Evolutionary conservation across 2,888 invertebrate genomes (phyloP), one percentile per base, ranked within the genome.

Genomic region (Philaethria dido): DNA sequence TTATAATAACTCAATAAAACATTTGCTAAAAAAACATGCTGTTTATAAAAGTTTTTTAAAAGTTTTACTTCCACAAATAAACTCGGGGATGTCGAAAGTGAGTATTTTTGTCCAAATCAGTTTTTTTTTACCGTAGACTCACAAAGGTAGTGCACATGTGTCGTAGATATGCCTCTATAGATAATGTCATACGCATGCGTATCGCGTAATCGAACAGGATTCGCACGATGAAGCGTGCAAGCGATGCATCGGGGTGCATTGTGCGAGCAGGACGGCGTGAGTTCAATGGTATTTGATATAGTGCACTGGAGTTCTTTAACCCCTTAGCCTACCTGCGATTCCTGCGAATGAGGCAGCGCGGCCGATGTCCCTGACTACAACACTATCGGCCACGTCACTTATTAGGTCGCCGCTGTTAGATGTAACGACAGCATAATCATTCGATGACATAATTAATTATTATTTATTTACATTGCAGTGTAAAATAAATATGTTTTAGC

Each of bases 211-310:
- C 85, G 83, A 85, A 82, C 88, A 89, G 89, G 91, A 90, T 91
- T 91, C 91, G 91, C 90, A 89, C 89, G 89, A 83, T 81, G 84
- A 78, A 76, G 80, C 84, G 82, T 84, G 85, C 86, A 84, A 78
- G 76, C 83, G 80, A 85, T 86, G 88, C 88, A 84, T 75, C 78
- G 73, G 82, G 83, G 83, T 86, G 90, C 85, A 86, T 79, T 72
- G 89, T 79, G 84, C 74, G 86, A 92, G 84, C 73, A 83, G 76
- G 91, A 91, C 81, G 73, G 78, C 79, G 81, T 78, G 86, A 89
- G 91, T 93, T 93, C 93, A 93, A 89, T 91, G 93, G 90, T 92
- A 92, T 92, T 92, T 90, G 90, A 93, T 92, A 89, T 92, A 92
- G 91, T 92, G 89, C 92, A 93, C 80, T 79, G 80, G 85, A 91